Percentiles rank a stretch among this genome's conserved stretches.
These are phyloP conservation scores for Escarpia spicata DNA, from an alignment of 2,888 invertebrate species.

Conservation along the genomic window DNA sequence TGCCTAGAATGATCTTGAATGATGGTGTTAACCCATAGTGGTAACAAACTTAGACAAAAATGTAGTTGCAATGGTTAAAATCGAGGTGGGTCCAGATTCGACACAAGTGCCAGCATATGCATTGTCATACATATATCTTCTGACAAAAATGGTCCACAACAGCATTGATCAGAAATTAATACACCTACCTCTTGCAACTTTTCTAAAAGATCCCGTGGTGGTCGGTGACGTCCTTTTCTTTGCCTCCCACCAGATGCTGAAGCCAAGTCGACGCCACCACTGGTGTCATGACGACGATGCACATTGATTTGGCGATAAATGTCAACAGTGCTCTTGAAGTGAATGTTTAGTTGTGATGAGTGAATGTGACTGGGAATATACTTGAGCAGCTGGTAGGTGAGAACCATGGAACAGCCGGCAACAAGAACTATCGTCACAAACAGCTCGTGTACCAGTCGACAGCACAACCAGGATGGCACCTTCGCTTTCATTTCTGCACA, in stretches of 20 bases:
- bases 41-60: too few relatives aligned
- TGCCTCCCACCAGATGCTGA: neutral
- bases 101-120: too few relatives aligned
- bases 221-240: neutral
- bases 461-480: neutral
- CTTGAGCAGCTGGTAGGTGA: slow-evolving; percentile 10
- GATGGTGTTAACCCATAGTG: too few relatives aligned
- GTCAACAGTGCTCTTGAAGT: neutral
- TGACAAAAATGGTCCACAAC: neutral
- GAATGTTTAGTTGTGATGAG: neutral
- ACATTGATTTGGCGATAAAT: neutral
- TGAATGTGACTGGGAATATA: neutral
- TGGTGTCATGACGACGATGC: neutral
- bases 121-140: too few relatives aligned
- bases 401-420: neutral
- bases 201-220: neutral
- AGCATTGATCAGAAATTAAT: neutral
- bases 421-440: neutral
- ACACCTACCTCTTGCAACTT: slow-evolving; percentile 1
- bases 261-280: neutral
- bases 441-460: neutral
- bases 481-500: neutral
- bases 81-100: too few relatives aligned
- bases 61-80: too few relatives aligned
- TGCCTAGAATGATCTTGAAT: too few relatives aligned